phyloP scores from a whole-genome alignment of 1,140 invertebrate species.

The Hermatobates lingyangjiaoensis region DNA sequence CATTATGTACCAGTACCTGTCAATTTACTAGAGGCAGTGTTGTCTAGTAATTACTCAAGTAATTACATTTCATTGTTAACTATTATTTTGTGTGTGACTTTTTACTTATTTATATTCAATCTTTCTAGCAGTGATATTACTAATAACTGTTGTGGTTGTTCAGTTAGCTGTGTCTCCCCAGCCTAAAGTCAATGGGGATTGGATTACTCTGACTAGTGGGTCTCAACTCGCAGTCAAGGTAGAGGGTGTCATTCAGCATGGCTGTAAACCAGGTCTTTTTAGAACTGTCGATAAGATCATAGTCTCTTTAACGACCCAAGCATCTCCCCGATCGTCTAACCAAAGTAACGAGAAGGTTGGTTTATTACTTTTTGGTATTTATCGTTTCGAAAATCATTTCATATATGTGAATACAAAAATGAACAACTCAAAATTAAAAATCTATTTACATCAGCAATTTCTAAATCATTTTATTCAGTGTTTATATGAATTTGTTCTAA shows the following conservation, averaged over 20 bases:
- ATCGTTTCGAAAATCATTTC: no score
- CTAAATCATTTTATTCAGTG: no score
- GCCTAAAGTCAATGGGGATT: slow-evolving; percentile 52
- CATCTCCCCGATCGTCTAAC: slow-evolving; percentile 25
- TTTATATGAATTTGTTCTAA: no score
- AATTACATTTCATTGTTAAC: no score
- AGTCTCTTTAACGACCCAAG: slow-evolving; percentile 44
- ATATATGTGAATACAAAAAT: no score
- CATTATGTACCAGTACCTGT: no score
- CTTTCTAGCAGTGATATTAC: neutral
- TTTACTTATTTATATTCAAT: neutral
- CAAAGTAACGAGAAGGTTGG: slow-evolving; percentile 27
- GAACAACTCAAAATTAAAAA: no score
- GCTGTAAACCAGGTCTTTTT: slow-evolving; percentile 37
- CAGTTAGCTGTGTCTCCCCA: slow-evolving; percentile 67
- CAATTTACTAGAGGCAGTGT: no score
- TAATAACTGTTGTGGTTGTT: slow-evolving; percentile 8
- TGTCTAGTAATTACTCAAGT: no score
- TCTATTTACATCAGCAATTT: no score
- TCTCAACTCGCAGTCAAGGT: slow-evolving; percentile 67
- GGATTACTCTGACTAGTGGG: slow-evolving; percentile 51
- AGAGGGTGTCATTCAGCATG: slow-evolving; percentile 67
- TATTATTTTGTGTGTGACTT: neutral
- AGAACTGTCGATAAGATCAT: slow-evolving; percentile 47
- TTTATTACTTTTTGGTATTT: slow-evolving; percentile 6